Conservation (phyloP, 2,888 invertebrate genomes). For the Schizotus pectinicornis region DNA sequence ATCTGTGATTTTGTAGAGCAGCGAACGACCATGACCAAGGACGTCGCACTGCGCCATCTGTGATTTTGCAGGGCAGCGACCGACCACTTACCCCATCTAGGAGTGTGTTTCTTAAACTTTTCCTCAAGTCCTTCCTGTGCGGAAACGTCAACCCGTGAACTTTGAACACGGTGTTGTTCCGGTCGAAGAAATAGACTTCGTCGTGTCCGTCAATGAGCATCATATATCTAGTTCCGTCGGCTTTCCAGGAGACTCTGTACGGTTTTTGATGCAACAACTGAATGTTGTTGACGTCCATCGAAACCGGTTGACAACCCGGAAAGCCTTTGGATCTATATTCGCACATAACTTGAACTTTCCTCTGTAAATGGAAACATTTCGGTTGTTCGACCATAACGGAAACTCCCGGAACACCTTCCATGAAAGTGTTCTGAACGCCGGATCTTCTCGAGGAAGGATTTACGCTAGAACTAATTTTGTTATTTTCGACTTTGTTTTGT, state of each 20-base stretch:
- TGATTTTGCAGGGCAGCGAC: background rate
- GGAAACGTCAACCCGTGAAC: constrained; percentile 83
- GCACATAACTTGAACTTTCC: constrained; percentile 79
- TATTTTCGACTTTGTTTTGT: background rate
- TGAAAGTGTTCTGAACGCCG: constrained; percentile 73
- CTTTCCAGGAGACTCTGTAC: constrained; percentile 99
- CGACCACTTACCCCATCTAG: constrained; percentile 83
- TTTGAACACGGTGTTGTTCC: constrained; percentile 92
- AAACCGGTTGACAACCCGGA: constrained; percentile 97
- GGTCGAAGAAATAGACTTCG: constrained; percentile 91
- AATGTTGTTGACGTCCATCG: constrained; percentile 89
- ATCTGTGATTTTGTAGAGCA: too few species aligned
- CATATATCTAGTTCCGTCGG: constrained; percentile 97
- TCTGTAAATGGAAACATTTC: constrained; percentile 68
- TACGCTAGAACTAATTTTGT: background rate
- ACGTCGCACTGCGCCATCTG: too few species aligned
- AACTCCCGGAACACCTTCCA: constrained; percentile 87
- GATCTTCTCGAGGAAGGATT: constrained; percentile 19
- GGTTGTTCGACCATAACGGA: constrained; percentile 69
- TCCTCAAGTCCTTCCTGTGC: constrained; percentile 71
- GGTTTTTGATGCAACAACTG: constrained; percentile 76
- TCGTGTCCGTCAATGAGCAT: constrained; percentile 89
- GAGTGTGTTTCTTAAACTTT: constrained; percentile 80
- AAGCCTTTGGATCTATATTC: constrained; percentile 82
- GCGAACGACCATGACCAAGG: too few species aligned